Base-by-base conservation (phyloP, 2,113 vertebrate species). In the Pachyramphus minor region DNA sequence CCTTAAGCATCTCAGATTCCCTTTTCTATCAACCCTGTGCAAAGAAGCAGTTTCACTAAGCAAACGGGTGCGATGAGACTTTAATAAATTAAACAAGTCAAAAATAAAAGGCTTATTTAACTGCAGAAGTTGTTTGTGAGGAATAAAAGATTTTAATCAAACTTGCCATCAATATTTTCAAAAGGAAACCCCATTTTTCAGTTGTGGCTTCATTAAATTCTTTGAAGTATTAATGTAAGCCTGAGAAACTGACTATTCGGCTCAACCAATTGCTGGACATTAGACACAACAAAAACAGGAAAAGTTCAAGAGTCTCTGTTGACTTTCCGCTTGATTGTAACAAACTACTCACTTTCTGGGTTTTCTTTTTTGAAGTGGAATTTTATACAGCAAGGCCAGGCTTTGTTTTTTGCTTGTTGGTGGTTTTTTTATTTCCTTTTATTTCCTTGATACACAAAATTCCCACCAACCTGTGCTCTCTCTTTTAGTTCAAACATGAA, bases 261-360 rank as follows among this genome's bases (percentile, higher is more conserved):
- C 85, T 94, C 75, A 84, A 95, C 72, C 49, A 89, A 62, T 96
- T 94, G 84, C 95, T 94, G 95, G 90, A 95, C 80, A 78, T 93
- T 75, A 96, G 95, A 96, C 96, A 93, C 93, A 96, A 97, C 95
- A 97, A 96, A 96, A 96, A 95, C 96, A 96, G 95, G 96, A 97
- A 97, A 94, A 96, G 85, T 96, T 96, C 80, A 92, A 94, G 88
- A 96, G 95, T 96, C 92, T 97, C 92, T 92, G 90, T 92, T 93
- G 95, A 95, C 87, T 96, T 96, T 96, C 95, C 86, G 88, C 93
- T 95, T 95, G 93, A 96, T 82, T 94, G 69, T 89, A 95, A 94
- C 83, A 93, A 95, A 95, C 88, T 96, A 64, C 93, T 90, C 62
- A 62, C 80, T 96, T 96, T 96, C 79, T 94, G 88, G 19, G 56